These are phyloP conservation scores for Laspeyria flexula DNA, from an alignment of 2,888 invertebrate genomes.

Conservation along the genomic window DNA sequence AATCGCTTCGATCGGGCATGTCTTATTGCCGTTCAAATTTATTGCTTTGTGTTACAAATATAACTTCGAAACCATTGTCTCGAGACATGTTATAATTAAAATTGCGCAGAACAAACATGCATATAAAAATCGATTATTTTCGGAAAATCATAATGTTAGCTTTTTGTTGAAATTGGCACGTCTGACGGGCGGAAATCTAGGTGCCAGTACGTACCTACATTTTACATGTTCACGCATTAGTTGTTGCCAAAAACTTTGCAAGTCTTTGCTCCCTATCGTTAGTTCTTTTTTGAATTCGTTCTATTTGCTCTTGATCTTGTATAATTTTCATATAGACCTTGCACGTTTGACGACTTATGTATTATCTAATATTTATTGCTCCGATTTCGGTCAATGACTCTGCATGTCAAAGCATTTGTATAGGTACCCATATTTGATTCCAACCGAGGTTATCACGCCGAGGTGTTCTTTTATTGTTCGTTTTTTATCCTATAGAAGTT, in stretches of 20 bases:
- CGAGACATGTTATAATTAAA: conserved; percentile 1
- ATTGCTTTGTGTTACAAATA: conserved; percentile 24
- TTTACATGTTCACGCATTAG: conserved; percentile 36
- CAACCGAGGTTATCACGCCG: neutral
- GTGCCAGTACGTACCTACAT: conserved; percentile 35
- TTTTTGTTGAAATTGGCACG: conserved; percentile 48
- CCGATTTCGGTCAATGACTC: conserved; percentile 34
- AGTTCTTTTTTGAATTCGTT: conserved; percentile 3
- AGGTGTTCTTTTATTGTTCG: neutral
- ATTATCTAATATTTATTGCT: conserved; percentile 10
- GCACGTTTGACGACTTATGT: conserved; percentile 5
- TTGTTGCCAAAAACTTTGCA: conserved; percentile 50
- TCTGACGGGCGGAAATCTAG: conserved; percentile 48
- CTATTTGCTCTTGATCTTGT: conserved; percentile 9
- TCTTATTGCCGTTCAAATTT: conserved; percentile 23
- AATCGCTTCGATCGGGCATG: conserved; percentile 28
- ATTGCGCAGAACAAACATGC: conserved; percentile 8
- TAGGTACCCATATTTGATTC: conserved; percentile 1
- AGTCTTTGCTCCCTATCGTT: conserved; percentile 18
- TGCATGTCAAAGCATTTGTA: neutral
- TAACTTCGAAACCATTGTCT: conserved; percentile 4
- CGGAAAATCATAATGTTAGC: conserved; percentile 13
- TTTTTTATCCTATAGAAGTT: neutral
- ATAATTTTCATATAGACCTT: conserved; percentile 7
- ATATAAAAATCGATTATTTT: conserved; percentile 15